Percentiles rank a stretch among this genome's conserved stretches.
These are phyloP conservation scores for Ophion slaviceki DNA, from an alignment of 2,888 invertebrate species.

Conservation along the genomic window DNA sequence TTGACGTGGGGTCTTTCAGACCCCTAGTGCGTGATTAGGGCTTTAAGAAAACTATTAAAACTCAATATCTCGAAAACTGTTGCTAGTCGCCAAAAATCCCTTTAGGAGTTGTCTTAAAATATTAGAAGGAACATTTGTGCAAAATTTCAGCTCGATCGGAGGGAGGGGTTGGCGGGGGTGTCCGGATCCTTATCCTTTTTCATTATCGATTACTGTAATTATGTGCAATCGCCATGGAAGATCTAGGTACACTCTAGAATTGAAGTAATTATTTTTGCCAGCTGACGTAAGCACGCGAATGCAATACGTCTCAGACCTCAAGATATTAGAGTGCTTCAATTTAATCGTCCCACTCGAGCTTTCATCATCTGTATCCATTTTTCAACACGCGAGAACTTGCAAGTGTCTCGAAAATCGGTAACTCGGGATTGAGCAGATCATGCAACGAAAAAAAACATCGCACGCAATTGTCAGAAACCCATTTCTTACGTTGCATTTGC, in stretches of 20 bases:
- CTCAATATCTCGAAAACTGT: no score
- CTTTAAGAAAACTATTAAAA: not conserved
- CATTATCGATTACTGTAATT: no score
- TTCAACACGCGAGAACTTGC: slow-evolving; percentile 18
- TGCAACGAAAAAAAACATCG: slow-evolving; percentile 6
- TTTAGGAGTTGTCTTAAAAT: no score
- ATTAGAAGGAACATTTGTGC: no score
- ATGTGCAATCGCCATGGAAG: no score
- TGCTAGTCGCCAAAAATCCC: no score
- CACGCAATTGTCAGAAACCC: not conserved
- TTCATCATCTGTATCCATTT: not conserved
- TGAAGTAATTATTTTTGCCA: not conserved
- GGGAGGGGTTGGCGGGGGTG: no score
- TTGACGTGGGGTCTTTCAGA: not conserved
- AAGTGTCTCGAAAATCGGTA: not conserved
- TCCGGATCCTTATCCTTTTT: no score
- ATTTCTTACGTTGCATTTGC: not conserved
- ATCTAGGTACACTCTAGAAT: no score
- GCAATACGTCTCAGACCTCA: not conserved
- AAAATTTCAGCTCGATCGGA: no score
- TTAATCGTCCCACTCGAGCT: slow-evolving; percentile 7
- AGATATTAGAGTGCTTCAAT: not conserved
- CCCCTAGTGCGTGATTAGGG: not conserved
- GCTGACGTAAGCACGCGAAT: not conserved
- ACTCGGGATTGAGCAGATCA: slow-evolving; percentile 8